A percentile compares a stretch with the other conserved stretches of the same genome.
Conservation (phyloP, 2,888 invertebrate genomes). For the Sarcophaga subvicina region DNA sequence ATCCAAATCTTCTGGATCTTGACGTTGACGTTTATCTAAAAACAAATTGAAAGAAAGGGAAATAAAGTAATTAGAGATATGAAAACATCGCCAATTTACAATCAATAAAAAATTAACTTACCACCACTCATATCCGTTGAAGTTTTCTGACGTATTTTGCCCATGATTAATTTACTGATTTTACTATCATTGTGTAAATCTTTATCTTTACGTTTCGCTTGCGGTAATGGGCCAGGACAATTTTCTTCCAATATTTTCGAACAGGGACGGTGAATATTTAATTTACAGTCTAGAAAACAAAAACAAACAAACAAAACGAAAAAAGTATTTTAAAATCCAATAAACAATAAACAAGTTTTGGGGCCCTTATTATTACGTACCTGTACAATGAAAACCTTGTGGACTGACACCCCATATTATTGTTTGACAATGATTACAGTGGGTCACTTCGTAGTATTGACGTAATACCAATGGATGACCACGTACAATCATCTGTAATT, state of each 20-base stretch:
- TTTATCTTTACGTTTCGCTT: constrained; percentile 83
- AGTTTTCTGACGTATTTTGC: constrained; percentile 82
- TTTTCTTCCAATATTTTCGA: constrained; percentile 90
- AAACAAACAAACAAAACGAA: constrained; percentile 17
- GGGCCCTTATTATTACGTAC: constrained; percentile 81
- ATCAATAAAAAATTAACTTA: constrained; percentile 65
- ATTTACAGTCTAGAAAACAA: constrained; percentile 94
- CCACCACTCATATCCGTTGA: constrained; percentile 77
- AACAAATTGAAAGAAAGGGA: constrained; percentile 52
- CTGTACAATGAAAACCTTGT: constrained; percentile 97
- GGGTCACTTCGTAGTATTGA: constrained; percentile 94
- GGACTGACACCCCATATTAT: constrained; percentile 98
- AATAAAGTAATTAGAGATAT: constrained; percentile 36
- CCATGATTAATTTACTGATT: constrained; percentile 88
- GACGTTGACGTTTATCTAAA: constrained; percentile 79
- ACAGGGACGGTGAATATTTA: constrained; percentile 93
- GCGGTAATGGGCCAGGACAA: constrained; percentile 88
- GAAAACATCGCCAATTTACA: background rate
- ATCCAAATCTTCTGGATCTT: constrained; percentile 79
- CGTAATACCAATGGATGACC: constrained; percentile 95
- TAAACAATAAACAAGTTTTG: background rate
- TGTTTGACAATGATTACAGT: constrained; percentile 96
- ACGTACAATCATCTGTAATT: constrained; percentile 87
- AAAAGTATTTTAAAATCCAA: constrained; percentile 33
- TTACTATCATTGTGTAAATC: constrained; percentile 86